Percentiles rank a stretch among this genome's conserved stretches.
These are phyloP conservation scores for Turritopsis dohrnii DNA, from an alignment of 30 jellyfish, hydroid and myxozoan species.

Conservation along the genomic window DNA sequence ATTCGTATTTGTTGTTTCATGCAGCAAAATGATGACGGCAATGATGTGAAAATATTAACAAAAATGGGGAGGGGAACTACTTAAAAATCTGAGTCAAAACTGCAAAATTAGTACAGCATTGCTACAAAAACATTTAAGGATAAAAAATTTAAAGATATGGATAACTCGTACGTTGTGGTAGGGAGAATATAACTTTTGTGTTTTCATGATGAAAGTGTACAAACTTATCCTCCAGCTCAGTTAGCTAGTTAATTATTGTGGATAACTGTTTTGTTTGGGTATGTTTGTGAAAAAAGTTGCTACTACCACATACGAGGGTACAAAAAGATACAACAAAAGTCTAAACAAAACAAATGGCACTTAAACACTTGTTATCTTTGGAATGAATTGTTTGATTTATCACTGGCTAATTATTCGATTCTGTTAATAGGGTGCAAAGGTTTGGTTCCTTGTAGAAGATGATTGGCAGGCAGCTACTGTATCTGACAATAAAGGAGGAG, in stretches of 20 bases:
- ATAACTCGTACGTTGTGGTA: background rate
- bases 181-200: background rate
- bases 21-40: background rate
- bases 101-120: background rate
- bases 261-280: too few relatives aligned
- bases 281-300: too few relatives aligned
- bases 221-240: background rate
- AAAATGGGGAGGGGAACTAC: background rate
- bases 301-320: too few relatives aligned
- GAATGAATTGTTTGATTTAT: background rate
- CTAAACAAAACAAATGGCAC: background rate
- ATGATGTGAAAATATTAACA: too few relatives aligned
- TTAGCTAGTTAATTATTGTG: too few relatives aligned
- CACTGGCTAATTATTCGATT: background rate
- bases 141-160: too few relatives aligned
- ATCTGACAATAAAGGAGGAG: slow-evolving; percentile 51
- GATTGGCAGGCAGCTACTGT: slow-evolving; percentile 85
- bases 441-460: slow-evolving; percentile 85
- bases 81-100: background rate
- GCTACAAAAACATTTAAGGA: background rate
- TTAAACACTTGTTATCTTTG: background rate
- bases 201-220: background rate
- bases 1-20: background rate
- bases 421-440: slow-evolving; percentile 57
- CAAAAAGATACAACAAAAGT: too few relatives aligned